These are phyloP conservation scores for Gasteruption jaculator DNA, from an alignment of 2,888 invertebrate genomes.

Conservation along the genomic window DNA sequence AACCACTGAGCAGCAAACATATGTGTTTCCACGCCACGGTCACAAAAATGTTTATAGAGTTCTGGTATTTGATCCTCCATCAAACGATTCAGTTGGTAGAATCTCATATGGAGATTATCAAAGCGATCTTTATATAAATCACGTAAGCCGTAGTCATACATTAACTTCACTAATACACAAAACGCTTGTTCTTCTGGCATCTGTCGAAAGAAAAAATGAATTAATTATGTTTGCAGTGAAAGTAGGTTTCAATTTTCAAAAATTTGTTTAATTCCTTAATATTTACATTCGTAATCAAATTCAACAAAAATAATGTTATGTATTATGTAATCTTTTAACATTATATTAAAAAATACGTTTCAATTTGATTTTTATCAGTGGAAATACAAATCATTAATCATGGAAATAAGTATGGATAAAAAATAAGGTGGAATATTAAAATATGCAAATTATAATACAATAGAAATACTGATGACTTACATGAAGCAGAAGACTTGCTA, in stretches of 20 bases:
- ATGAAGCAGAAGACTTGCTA: conserved; percentile 91
- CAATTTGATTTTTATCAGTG: too few species aligned
- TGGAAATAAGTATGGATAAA: too few species aligned
- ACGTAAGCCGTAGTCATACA: conserved; percentile 93
- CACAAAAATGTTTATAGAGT: conserved; percentile 75
- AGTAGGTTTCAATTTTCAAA: conserved; percentile 8
- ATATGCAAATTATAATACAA: too few species aligned
- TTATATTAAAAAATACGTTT: too few species aligned
- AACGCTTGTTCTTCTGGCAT: conserved; percentile 99
- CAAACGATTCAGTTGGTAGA: conserved; percentile 91
- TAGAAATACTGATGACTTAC: conserved; percentile 69
- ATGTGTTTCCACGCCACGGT: conserved; percentile 86
- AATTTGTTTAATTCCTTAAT: too few species aligned
- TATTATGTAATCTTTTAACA: too few species aligned
- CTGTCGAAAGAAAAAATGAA: conserved; percentile 55
- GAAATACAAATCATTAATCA: too few species aligned
- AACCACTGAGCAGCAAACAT: conserved; percentile 99
- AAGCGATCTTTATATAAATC: conserved; percentile 97
- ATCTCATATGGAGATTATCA: conserved; percentile 88
- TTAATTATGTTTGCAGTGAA: conserved; percentile 10
- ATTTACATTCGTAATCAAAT: too few species aligned
- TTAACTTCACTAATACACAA: conserved; percentile 90
- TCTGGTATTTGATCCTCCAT: conserved; percentile 87
- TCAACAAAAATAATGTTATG: too few species aligned
- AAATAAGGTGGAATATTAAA: too few species aligned